A percentile compares a stretch with the other conserved stretches of the same genome.
Conservation (phyloP, 2,113 vertebrate genomes). For the Bubo bubo region DNA sequence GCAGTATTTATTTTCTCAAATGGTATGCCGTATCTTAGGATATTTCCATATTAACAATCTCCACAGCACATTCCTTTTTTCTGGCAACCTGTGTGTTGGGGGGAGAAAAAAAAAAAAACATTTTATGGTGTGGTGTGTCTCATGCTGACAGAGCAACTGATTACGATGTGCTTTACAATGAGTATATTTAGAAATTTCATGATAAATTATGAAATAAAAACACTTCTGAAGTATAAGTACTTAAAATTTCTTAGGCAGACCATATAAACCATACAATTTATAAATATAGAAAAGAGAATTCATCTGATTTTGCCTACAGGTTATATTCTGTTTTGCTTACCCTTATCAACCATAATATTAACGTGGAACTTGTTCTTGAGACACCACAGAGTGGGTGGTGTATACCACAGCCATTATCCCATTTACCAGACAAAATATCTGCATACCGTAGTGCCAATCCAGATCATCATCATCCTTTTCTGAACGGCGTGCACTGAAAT, state of each 20-base stretch:
- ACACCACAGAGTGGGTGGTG: neutral
- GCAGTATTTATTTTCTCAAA: neutral
- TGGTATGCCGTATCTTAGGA: neutral
- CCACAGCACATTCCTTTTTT: neutral
- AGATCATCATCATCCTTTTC: neutral
- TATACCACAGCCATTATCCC: neutral
- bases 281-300: neutral
- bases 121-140: neutral
- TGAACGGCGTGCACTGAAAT: neutral
- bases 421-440: neutral
- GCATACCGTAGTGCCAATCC: neutral
- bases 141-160: neutral
- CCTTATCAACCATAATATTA: neutral
- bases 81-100: neutral
- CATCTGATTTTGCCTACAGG: neutral
- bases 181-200: neutral
- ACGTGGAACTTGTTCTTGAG: neutral
- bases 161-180: neutral
- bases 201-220: neutral
- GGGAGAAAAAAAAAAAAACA: neutral
- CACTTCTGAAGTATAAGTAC: neutral
- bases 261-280: neutral
- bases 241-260: neutral
- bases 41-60: slow-evolving; percentile 3
- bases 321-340: neutral